Conservation (phyloP, 2,797 vertebrate genomes). For the Xiphophorus birchmanni region DNA sequence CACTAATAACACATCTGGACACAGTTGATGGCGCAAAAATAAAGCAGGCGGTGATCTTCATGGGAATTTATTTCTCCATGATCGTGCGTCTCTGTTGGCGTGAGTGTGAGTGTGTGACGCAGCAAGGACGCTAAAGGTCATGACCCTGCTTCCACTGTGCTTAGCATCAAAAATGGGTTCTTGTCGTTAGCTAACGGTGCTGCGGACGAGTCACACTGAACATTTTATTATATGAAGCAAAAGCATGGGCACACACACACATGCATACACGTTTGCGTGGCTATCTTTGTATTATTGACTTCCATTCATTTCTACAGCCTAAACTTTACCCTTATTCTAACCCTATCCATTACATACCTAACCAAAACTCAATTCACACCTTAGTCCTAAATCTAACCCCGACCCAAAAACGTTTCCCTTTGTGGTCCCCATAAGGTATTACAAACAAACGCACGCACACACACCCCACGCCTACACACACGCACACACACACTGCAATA, state of each 20-base stretch:
- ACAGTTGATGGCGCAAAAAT: constrained; percentile 34
- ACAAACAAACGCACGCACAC: too few species aligned
- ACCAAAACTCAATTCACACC: too few species aligned
- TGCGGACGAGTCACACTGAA: not conserved
- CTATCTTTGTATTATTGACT: too few species aligned
- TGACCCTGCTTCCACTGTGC: constrained; percentile 65
- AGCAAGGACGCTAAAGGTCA: constrained; percentile 39
- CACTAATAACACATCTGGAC: constrained; percentile 55
- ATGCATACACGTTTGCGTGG: not conserved
- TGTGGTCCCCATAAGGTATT: too few species aligned
- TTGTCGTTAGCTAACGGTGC: constrained; percentile 73
- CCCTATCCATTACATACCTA: too few species aligned
- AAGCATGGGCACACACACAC: not conserved
- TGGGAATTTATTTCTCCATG: constrained; percentile 34
- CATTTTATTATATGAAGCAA: not conserved
- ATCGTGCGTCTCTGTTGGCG: not conserved
- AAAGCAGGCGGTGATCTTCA: constrained; percentile 26
- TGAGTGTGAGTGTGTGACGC: constrained; percentile 1
- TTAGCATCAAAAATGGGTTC: constrained; percentile 68
- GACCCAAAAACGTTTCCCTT: too few species aligned
- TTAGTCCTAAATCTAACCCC: too few species aligned
- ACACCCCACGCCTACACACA: too few species aligned
- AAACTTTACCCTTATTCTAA: too few species aligned
- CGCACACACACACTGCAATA: too few species aligned
- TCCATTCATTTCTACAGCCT: too few species aligned